Evolutionary conservation across 2,888 invertebrate genomes (phyloP), one percentile per base, ranked within the genome.

Genomic region (Eupsilia transversa): DNA sequence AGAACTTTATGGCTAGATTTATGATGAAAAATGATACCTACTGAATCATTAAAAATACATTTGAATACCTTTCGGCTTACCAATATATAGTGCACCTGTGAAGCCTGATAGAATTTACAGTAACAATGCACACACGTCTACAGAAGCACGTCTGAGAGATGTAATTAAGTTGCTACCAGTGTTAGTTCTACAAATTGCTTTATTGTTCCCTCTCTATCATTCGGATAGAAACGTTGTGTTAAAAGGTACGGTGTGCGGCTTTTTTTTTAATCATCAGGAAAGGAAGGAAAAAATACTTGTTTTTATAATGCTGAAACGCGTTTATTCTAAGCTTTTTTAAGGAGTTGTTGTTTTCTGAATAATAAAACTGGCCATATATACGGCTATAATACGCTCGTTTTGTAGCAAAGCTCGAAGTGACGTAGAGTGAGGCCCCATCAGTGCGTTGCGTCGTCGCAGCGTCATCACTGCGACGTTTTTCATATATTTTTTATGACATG

Each of bases 151-250:
- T 35, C 68, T 56, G 23, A 41, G 64, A 71, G 56, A 68, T 52
- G 41, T 78, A 71, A 78, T 73, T 57, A 71, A 78, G 46, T 74
- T 68, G 56, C 73, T 23, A 6, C 73, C 43, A 61, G 64, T 73
- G 78, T 81, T 43, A 38, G 56, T 46, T n/a, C 64, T 33, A 61
- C 65, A 59, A 66, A 82, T 79, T 69, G 69, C 59, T 68, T 60
- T 46, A 81, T 71, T 82, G 70, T 78, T 60, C 33, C 52, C n/a
- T 68, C n/a, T n/a, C n/a, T n/a, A n/a, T 67, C 17, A n/a, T 27
- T 52, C 14, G 4, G 23, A 54, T 20, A 65, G 72, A 64, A 70
- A 43, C 33, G 59, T 63, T 72, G 49, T 65, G 10, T 27, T 49
- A 9, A 46, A 27, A 52, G 9, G 20, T 12, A 46, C 20, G 20